A percentile compares a stretch with the other conserved stretches of the same genome.
These are phyloP conservation scores for Drosophila heteroneura DNA, from an alignment of 2,888 invertebrate species.

Conservation along the genomic window DNA sequence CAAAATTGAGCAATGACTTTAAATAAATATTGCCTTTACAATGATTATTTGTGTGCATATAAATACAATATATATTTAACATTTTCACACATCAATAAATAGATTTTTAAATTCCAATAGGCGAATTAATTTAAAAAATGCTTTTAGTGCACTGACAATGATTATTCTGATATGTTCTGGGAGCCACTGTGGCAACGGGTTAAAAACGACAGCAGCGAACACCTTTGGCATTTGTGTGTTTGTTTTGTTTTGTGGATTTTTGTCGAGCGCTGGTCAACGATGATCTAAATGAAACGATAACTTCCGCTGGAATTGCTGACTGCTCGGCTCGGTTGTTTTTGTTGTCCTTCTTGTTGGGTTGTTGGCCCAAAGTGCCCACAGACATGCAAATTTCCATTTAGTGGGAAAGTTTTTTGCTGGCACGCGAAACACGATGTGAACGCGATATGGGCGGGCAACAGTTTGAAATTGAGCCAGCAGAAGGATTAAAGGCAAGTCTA, in stretches of 20 bases:
- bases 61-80: background rate
- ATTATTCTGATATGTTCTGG: background rate
- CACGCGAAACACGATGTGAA: constrained; percentile 29
- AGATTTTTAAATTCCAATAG: background rate
- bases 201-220: background rate
- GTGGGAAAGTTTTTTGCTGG: constrained; percentile 60
- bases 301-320: constrained; percentile 47
- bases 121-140: background rate
- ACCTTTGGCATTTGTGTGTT: constrained; percentile 28
- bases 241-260: constrained; percentile 19
- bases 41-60: background rate
- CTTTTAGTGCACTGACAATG: background rate
- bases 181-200: background rate
- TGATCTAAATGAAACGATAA: constrained; percentile 71
- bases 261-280: constrained; percentile 46
- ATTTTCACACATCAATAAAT: background rate
- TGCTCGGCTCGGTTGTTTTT: constrained; percentile 17
- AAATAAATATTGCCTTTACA: background rate
- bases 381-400: constrained; percentile 77
- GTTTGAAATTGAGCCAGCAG: constrained; percentile 12
- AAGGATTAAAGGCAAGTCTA: background rate
- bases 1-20: background rate
- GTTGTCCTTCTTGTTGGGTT: constrained; percentile 11
- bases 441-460: constrained; percentile 34
- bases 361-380: constrained; percentile 58